Evolutionary conservation across 2,113 vertebrate genomes (phyloP), one percentile per base, ranked within the genome.

Genomic region (Zootoca vivipara): DNA sequence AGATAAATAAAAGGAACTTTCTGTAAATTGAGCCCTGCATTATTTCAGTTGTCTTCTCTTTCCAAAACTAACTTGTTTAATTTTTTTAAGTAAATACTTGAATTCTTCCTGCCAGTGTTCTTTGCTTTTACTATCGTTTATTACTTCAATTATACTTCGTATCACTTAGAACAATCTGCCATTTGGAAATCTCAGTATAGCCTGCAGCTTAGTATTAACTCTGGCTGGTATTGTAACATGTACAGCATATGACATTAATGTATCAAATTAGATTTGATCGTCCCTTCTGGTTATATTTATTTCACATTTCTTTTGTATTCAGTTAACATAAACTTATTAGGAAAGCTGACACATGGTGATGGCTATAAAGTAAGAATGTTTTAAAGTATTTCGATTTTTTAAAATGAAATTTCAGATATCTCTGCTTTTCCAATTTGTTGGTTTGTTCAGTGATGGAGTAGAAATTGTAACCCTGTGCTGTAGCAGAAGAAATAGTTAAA

Each of bases 261-360:
- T 98, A 97, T 97, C 97, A 98, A 98, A 99, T 99, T 98, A 97
- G 97, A 99, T 99, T 98, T 98, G 96, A 97, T 96, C 96, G 92
- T 97, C 97, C 97, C 97, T 97, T 93, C 96, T 96, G 97, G 98
- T 98, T 98, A 97, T 98, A 98, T 98, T 98, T 98, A 98, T 98
- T 98, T 98, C 98, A 98, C 97, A 93, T 98, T 97, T 98, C 98
- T 98, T 98, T 98, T 97, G 97, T 98, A 97, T 96, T 97, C 98
- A 98, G 98, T 98, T 98, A 98, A 98, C 97, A 94, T 97, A 97
- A 97, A 96, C 95, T 93, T 96, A 97, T 97, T 97, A 97, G 94
- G 95, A 95, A 96, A 96, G 95, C 96, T 97, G 96, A 97, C 96
- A 97, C 95, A 96, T 97, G 96, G 94, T 96, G 95, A 96, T 96